Evolutionary conservation across 2,888 invertebrate genomes (phyloP).

Genomic region (Archips crataeganus): DNA sequence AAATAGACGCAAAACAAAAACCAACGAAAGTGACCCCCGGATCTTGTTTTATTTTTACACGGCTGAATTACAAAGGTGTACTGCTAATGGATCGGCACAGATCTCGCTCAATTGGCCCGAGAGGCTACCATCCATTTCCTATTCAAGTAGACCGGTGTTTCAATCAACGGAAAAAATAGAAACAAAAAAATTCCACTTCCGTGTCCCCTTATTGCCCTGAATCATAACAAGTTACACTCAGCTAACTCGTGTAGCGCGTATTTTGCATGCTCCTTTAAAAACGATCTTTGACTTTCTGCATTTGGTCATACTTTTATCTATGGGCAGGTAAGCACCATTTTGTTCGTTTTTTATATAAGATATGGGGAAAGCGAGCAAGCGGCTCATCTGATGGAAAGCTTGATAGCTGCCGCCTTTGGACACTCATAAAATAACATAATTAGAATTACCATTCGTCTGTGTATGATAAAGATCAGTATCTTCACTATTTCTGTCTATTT

Average conservation of each 20-base stretch:
- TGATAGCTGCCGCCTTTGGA: too few species aligned
- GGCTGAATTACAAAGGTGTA: constrained; percentile 46
- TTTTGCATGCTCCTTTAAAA: not conserved
- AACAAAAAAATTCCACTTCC: constrained; percentile 54
- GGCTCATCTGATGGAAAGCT: too few species aligned
- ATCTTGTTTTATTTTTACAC: constrained; percentile 45
- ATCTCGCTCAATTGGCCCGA: constrained; percentile 58
- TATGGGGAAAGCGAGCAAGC: too few species aligned
- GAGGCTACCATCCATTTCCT: constrained; percentile 63
- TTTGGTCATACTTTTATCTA: not conserved
- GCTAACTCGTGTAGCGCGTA: not conserved
- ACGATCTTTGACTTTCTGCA: not conserved
- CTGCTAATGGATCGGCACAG: constrained; percentile 63
- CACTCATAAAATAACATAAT: too few species aligned
- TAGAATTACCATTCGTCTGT: too few species aligned
- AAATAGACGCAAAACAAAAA: constrained; percentile 43
- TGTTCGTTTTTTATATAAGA: not conserved
- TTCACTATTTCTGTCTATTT: too few species aligned
- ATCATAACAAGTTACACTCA: constrained; percentile 17
- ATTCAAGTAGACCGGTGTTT: constrained; percentile 68
- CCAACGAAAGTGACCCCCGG: constrained; percentile 45
- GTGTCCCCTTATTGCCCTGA: constrained; percentile 40
- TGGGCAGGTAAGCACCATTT: not conserved
- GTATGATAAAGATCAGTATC: too few species aligned
- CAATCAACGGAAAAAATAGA: constrained; percentile 65